Conservation (phyloP, 2,797 vertebrate genomes). For the Lagodon rhomboides region DNA sequence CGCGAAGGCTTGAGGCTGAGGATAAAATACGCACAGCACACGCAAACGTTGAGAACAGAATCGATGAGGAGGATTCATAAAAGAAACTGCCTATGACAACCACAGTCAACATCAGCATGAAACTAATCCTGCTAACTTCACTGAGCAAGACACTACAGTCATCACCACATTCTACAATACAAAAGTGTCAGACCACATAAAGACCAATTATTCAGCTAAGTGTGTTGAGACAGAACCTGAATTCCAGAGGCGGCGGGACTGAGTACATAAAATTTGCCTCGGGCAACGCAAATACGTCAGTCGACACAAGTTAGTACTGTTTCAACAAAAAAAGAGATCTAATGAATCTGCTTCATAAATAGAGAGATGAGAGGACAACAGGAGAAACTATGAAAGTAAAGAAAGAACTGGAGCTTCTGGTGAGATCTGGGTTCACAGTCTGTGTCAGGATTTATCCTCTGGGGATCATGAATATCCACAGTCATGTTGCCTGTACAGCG, state of each 20-base stretch:
- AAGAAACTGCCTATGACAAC: not conserved
- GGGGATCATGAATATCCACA: too few relatives aligned
- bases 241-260: too few relatives aligned
- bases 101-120: not conserved
- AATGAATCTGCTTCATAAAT: too few relatives aligned
- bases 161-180: not conserved
- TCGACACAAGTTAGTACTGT: too few relatives aligned
- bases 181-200: not conserved
- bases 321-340: too few relatives aligned
- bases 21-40: not conserved
- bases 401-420: not conserved
- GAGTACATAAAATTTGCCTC: too few relatives aligned
- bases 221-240: too few relatives aligned
- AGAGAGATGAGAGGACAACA: not conserved
- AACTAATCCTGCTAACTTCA: not conserved
- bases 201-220: too few relatives aligned
- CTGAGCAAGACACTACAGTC: not conserved
- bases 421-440: not conserved
- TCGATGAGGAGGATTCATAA: not conserved
- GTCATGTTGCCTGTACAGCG: too few relatives aligned
- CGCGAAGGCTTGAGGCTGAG: constrained; percentile 20
- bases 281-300: too few relatives aligned
- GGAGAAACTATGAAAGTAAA: not conserved
- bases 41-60: not conserved
- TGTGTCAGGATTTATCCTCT: not conserved